Base-by-base conservation (phyloP, 2,888 invertebrate genomes). In the Amphipoea lucens region DNA sequence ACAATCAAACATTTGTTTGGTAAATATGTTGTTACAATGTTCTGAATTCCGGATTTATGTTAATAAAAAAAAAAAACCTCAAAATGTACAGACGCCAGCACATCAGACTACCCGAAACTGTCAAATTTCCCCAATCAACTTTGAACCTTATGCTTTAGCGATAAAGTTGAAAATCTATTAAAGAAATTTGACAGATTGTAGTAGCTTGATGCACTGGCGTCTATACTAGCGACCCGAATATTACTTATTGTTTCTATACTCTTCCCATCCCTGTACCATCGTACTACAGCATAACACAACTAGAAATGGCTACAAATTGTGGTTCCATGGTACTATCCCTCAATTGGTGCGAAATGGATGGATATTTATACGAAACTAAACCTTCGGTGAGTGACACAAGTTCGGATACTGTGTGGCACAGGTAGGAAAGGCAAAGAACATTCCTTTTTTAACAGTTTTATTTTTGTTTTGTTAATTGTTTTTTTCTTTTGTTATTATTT, bases 331-430 rank as follows among this genome's bases (percentile, higher is more conserved):
- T 86, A 77, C 65, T 57, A 23, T 57, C n/a, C 86, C 51, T 82
- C 80, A 88, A 87, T 85, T 85, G 88, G 89, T 90, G 91, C 90
- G 72, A 88, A 88, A 71, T 84, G 85, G 88, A 74, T 90, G 90
- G 88, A 84, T 88, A 68, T 76, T 87, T 89, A 89, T 63, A 85
- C 79, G 80, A 86, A 86, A 87, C 83, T 82, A 78, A 81, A 79
- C 73, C 77, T 79, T 95, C 95, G 97, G 97, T 97, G 95, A 97
- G 97, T 97, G 97, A 96, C 97, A 96, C 96, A 96, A 96, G 96
- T 96, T 95, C 95, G 97, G 97, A 95, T 93, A 92, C 89, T 90
- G 95, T 95, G 97, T 97, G 97, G 96, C 97, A 97, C 97, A 96
- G 97, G 96, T 96, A 97, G 97, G 97, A 96, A 96, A 95, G 95